Conservation (phyloP, 1,140 invertebrate genomes). For the Drosophila orosa region DNA sequence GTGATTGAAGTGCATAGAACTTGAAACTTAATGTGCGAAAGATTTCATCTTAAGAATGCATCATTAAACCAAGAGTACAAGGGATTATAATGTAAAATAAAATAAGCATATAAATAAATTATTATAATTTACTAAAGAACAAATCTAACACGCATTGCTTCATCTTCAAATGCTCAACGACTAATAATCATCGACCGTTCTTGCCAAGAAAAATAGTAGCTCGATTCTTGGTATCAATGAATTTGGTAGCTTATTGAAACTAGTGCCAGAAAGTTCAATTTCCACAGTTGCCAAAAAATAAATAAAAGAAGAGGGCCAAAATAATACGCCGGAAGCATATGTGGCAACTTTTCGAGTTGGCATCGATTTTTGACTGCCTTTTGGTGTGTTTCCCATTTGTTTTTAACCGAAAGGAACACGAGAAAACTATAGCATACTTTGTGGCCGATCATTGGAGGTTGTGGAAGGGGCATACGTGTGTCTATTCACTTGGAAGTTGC, state of each 20-base stretch:
- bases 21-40: not conserved
- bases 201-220: conserved; percentile 16
- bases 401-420: conserved; percentile 34
- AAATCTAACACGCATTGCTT: not conserved
- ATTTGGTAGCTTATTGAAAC: conserved; percentile 31
- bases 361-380: conserved; percentile 42
- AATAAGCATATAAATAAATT: not conserved
- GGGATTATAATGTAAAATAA: not conserved
- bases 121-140: not conserved
- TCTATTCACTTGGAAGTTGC: conserved; percentile 66
- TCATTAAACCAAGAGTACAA: not conserved
- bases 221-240: conserved; percentile 18
- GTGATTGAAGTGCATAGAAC: not conserved
- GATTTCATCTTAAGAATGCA: not conserved
- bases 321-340: conserved; percentile 48
- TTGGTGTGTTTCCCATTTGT: conserved; percentile 25
- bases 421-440: conserved; percentile 63
- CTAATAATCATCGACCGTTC: conserved; percentile 15
- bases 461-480: conserved; percentile 10
- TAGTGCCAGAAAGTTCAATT: conserved; percentile 23
- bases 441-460: conserved; percentile 59
- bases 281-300: conserved; percentile 31
- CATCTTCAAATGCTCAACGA: not conserved
- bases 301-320: not conserved
- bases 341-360: conserved; percentile 50